Base-by-base conservation (phyloP, 2,797 vertebrate genomes). In the Sebastiscus albofasciatus region DNA sequence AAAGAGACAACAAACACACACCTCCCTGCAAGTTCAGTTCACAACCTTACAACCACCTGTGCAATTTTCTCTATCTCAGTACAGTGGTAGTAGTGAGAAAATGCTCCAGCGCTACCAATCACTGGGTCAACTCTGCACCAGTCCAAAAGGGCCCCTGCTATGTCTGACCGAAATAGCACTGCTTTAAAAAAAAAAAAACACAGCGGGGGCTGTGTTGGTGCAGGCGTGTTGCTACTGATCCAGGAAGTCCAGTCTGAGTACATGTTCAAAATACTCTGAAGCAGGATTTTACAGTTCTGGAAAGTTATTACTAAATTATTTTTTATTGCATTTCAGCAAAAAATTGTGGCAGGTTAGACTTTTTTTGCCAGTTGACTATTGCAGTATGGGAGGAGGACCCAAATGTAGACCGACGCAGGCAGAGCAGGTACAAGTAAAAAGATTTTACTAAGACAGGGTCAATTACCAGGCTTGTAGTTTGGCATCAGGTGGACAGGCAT, bases 21-120 rank as follows among this genome's bases (percentile, higher is more conserved):
- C 2, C 20, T 68, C 27, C 61, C 49, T 24, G 52, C 13, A 20
- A 52, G 70, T 68, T 64, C 9, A 16, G 67, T 70, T 70, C 39
- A 68, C 60, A 78, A n/a, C 46, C 39, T 62, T 39, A 79, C 83
- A 86, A 79, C 61, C 61, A 80, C 74, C 72, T 77, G 39, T 58
- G 34, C 75, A 74, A 80, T 72, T 81, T 71, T 74, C 66, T 80
- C 74, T 39, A 11, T 70, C 39, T 81, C 69, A 46, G 34, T 76
- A 55, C 52, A 78, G 64, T 66, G 64, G 70, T 79, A 83, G 81
- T 56, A 56, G 59, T 61, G 64, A 54, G 36, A 72, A 76, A 81
- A 77, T 27, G 75, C 79, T 83, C 22, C 68, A 49, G 82, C 68
- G 67, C 39, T 49, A 56, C 79, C 56, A 59, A 77, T 89, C 80